phyloP scores from a whole-genome alignment of 2,888 invertebrate genomes.

The Hipparchia semele region DNA sequence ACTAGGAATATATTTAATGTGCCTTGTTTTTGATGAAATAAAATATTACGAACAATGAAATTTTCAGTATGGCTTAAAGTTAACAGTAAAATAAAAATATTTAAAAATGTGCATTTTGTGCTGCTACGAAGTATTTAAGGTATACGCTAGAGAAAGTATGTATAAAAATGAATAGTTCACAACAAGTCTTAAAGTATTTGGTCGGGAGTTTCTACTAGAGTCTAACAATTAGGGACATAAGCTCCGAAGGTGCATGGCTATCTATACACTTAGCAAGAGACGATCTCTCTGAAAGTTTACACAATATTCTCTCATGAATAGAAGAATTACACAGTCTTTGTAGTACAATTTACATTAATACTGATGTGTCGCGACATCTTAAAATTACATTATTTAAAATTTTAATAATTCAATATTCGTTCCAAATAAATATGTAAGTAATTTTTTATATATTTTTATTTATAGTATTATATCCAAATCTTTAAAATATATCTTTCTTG shows the following conservation, averaged over 20 bases:
- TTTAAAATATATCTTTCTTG: slow-evolving; percentile 56
- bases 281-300: slow-evolving; percentile 63
- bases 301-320: slow-evolving; percentile 73
- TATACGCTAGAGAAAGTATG: slow-evolving; percentile 34
- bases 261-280: slow-evolving; percentile 64
- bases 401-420: slow-evolving; percentile 45
- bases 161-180: slow-evolving; percentile 58
- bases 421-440: slow-evolving; percentile 52
- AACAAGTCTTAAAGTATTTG: slow-evolving; percentile 78
- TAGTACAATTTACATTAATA: slow-evolving; percentile 73
- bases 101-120: slow-evolving; percentile 23
- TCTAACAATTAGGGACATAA: slow-evolving; percentile 78
- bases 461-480: slow-evolving; percentile 52
- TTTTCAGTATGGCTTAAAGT: slow-evolving; percentile 5
- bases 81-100: slow-evolving; percentile 24
- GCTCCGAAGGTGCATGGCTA: slow-evolving; percentile 74
- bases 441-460: slow-evolving; percentile 43
- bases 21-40: background rate
- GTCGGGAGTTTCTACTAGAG: slow-evolving; percentile 79
- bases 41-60: background rate
- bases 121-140: slow-evolving; percentile 10
- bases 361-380: slow-evolving; percentile 66
- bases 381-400: slow-evolving; percentile 49
- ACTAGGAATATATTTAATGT: background rate
- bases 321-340: slow-evolving; percentile 78